A percentile compares a stretch with the other conserved stretches of the same genome.
Conservation (phyloP, 2,888 invertebrate species). For the Margaritifera margaritifera region DNA sequence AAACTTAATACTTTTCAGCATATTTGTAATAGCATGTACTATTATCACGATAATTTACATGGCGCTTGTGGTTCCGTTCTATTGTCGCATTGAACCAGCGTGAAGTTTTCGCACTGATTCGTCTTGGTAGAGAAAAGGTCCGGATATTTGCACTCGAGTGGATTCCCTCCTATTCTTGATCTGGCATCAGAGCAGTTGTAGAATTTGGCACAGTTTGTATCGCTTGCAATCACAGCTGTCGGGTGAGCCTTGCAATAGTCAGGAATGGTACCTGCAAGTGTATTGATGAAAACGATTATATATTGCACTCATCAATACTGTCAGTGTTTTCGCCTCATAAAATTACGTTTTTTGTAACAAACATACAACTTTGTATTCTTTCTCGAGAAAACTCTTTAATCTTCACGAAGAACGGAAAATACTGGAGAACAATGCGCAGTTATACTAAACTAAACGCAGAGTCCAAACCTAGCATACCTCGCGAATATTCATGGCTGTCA, state of each 20-base stretch:
- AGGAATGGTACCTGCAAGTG: constrained; percentile 17
- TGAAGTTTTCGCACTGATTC: constrained; percentile 30
- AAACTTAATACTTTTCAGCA: too few species aligned
- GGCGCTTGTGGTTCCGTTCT: constrained; percentile 38
- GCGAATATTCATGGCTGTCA: too few species aligned
- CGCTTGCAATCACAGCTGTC: constrained; percentile 18
- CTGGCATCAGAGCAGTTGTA: constrained; percentile 36
- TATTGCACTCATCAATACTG: too few species aligned
- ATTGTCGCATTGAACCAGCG: constrained; percentile 29
- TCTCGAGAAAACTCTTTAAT: too few species aligned
- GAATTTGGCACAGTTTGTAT: constrained; percentile 41
- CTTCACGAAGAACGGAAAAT: too few species aligned
- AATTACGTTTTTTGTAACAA: too few species aligned
- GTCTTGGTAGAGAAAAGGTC: constrained; percentile 36
- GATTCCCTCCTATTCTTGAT: constrained; percentile 12
- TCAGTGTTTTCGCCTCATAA: neutral
- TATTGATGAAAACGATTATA: neutral
- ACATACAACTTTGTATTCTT: too few species aligned
- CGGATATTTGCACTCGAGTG: constrained; percentile 36
- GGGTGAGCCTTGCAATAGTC: constrained; percentile 30
- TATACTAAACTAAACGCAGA: too few species aligned
- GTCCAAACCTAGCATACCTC: too few species aligned
- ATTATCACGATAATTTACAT: constrained; percentile 25
- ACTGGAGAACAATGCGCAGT: too few species aligned
- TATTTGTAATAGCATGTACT: too few species aligned